Percentiles rank a stretch among this genome's conserved stretches.
phyloP scores from a whole-genome alignment of 2,797 vertebrate genomes.

The Tapirus indicus region DNA sequence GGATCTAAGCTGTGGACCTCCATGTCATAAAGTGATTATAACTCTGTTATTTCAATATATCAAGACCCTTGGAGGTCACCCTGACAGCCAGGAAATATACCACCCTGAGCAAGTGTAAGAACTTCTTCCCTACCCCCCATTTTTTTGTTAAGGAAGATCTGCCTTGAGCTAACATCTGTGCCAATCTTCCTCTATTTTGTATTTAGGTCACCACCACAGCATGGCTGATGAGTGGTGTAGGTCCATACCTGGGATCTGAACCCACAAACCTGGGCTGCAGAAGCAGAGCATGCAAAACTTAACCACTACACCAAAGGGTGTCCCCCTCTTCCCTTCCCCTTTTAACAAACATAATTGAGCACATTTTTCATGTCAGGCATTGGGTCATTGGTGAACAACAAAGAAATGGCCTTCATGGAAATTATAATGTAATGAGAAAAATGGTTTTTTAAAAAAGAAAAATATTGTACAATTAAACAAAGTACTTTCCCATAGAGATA shows the following conservation, averaged over 20 bases:
- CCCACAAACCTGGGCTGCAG: too few species aligned
- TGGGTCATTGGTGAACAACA: neutral
- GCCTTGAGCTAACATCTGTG: too few species aligned
- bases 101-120: neutral
- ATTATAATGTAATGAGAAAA: neutral
- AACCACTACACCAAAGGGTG: too few species aligned
- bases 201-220: too few species aligned
- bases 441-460: neutral
- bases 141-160: too few species aligned
- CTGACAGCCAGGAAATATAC: neutral
- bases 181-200: too few species aligned
- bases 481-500: neutral
- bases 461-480: conserved; percentile 9
- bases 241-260: too few species aligned
- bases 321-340: neutral
- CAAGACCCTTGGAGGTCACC: neutral
- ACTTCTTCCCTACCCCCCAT: neutral
- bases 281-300: too few species aligned
- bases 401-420: neutral
- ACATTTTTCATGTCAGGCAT: neutral
- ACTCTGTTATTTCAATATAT: neutral
- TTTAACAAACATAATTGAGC: neutral
- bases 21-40: neutral
- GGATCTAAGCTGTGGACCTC: neutral
- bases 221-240: too few species aligned